Base-by-base conservation (phyloP, 2,888 invertebrate genomes). In the Caenorhabditis virilis region DNA sequence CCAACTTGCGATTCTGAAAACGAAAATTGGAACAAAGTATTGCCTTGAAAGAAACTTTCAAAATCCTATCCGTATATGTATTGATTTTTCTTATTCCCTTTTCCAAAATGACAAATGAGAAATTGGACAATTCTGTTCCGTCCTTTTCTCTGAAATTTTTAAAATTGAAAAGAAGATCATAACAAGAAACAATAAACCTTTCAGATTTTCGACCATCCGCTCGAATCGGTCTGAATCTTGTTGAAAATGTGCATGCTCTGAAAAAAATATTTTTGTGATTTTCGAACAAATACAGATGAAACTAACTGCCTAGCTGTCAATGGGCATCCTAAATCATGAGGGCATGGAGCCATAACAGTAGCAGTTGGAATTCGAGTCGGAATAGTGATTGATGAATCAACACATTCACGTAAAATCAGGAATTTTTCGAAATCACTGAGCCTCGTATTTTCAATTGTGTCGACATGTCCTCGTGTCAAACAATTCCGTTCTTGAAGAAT, bases 241-340 rank as follows among this genome's bases (percentile, higher is more conserved):
- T 66, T 15, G 38, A 27, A 46, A 79, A 78, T 4, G 72, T 54
- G 48, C 82, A 82, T 0, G 76, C 16, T 15, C 71, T 74, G 49
- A 35, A 72, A 48, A 1, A 20, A 23, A 16, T 22, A 46, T 27
- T 42, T 16, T 36, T 39, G 35, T 5, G 23, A 36, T 25, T 22
- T 13, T 41, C 25, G n/a, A 41, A 51, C 39, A 25, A 13, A 39
- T n/a, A n/a, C n/a, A n/a, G n/a, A n/a, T n/a, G 25, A 18, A 42
- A 30, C 48, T 1, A 38, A 70, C 70, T 42, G 38, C 36, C 42
- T 45, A 6, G 42, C 72, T 7, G 53, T 47, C 22, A 65, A 27
- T 13, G 95, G 95, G 83, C 95, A 95, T 0, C 86, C 78, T 22
- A 85, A 83, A 76, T 92, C 91, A 79, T 93, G 92, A 0, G 93